These are phyloP conservation scores for Ptilodon capucinus DNA, from an alignment of 2,888 invertebrate genomes.

Conservation along the genomic window DNA sequence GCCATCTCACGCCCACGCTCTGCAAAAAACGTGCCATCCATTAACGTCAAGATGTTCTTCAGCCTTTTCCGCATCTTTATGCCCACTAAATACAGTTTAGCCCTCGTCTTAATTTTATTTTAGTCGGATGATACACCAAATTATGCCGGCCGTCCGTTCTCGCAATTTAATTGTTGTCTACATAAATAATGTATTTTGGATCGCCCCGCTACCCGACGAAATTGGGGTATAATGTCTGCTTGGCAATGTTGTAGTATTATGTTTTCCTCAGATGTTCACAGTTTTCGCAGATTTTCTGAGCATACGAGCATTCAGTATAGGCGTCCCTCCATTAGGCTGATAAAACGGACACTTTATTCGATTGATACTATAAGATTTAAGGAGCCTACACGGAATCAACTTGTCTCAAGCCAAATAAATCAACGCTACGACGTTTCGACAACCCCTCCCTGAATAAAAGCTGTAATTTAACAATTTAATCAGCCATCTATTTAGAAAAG, in stretches of 20 bases:
- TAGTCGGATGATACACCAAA: conserved; percentile 46
- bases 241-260: neutral
- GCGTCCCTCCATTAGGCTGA: neutral
- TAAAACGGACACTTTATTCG: neutral
- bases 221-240: conserved; percentile 22
- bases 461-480: conserved; percentile 68
- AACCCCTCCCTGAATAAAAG: conserved; percentile 27
- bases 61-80: conserved; percentile 64
- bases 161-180: conserved; percentile 35
- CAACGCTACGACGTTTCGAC: conserved; percentile 19
- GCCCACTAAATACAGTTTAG: conserved; percentile 61
- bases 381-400: neutral
- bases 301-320: neutral
- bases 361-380: neutral
- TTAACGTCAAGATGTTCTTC: conserved; percentile 61
- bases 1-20: conserved; percentile 87
- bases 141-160: conserved; percentile 30
- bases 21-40: conserved; percentile 72
- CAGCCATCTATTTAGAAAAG: conserved; percentile 63
- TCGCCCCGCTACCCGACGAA: conserved; percentile 10
- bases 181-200: conserved; percentile 38
- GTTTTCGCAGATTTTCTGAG: neutral
- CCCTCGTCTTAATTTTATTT: conserved; percentile 51
- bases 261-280: neutral
- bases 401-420: conserved; percentile 21